Evolutionary conservation across 2,888 invertebrate species (phyloP).

Genomic region (Meghimatium bilineatum): DNA sequence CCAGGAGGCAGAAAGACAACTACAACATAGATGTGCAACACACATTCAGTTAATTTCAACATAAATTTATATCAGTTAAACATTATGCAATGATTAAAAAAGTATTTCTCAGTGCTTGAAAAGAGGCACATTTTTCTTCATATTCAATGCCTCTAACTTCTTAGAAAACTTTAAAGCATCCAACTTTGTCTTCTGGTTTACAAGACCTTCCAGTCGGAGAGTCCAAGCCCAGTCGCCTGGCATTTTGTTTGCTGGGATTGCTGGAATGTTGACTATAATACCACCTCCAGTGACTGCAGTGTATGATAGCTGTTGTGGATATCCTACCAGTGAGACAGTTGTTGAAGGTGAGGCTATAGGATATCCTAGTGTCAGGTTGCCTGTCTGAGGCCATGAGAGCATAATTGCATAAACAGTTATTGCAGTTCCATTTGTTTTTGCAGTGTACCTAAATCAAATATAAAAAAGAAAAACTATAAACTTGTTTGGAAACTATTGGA

Average conservation of each 20-base stretch:
- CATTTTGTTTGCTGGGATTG: constrained; percentile 57
- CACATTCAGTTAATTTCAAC: no score
- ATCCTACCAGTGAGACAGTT: constrained; percentile 80
- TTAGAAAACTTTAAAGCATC: not conserved
- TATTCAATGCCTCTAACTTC: constrained; percentile 16
- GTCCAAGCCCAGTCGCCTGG: constrained; percentile 68
- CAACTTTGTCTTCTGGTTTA: constrained; percentile 41
- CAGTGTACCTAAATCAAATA: constrained; percentile 56
- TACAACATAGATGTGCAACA: no score
- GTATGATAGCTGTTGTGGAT: constrained; percentile 46
- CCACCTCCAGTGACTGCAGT: constrained; percentile 52
- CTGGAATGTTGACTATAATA: constrained; percentile 61
- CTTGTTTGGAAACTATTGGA: no score
- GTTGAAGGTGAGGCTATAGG: constrained; percentile 70
- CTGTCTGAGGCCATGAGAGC: constrained; percentile 84
- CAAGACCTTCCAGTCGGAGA: constrained; percentile 58
- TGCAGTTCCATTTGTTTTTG: constrained; percentile 44
- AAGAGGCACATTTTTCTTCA: constrained; percentile 1
- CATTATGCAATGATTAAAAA: not conserved
- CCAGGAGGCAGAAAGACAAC: no score
- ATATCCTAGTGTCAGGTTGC: constrained; percentile 79
- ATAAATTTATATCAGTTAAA: no score
- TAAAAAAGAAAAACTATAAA: not conserved
- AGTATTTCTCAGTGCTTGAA: not conserved
- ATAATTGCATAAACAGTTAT: constrained; percentile 83